Evolutionary conservation across 1,140 invertebrate genomes (phyloP), one percentile per base, ranked within the genome.

Genomic region (Magallana gigas): DNA sequence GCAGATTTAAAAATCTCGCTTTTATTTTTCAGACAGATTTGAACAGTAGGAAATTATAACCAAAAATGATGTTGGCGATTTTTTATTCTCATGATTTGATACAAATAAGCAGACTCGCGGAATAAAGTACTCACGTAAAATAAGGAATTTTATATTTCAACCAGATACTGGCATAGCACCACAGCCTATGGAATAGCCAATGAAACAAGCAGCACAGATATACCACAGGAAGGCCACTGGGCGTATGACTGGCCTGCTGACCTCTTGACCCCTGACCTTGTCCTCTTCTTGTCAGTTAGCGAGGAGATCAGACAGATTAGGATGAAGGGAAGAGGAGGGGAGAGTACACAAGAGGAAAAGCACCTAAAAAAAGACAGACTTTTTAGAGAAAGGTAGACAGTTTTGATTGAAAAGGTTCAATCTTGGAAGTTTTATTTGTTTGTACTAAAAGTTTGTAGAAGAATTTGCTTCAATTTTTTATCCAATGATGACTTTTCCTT

Each of bases 111-210:
- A 23, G 23, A 23, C 23, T 23, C 23, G 23, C 0, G 23, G 23
- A 23, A 23, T 23, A 23, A 23, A 23, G 23, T 23, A 23, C 23
- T 23, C 23, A 23, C 23, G 23, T 23, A 23, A 23, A 23, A 23
- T 23, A 23, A 23, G 23, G 23, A 23, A 23, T 23, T 23, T 23
- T 23, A 23, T 48, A 48, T 48, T 48, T 85, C 7, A 48, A 23
- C 1, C 80, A 93, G 92, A 60, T 92, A 86, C 59, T 93, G 92
- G 92, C 92, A 93, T 71, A 93, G 92, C 82, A 92, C 92, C 58
- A 89, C 92, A 88, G 92, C 92, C 0, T 93, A 93, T 88, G 92
- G 91, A 14, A 92, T 93, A 9, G 91, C 92, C 36, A 92, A 93
- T 88, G 92, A 93, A 68, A 88, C 89, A 0, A 92, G 91, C 36